These are phyloP conservation scores for Tamias sibiricus DNA, from an alignment of 2,113 vertebrate genomes.

Conservation along the genomic window DNA sequence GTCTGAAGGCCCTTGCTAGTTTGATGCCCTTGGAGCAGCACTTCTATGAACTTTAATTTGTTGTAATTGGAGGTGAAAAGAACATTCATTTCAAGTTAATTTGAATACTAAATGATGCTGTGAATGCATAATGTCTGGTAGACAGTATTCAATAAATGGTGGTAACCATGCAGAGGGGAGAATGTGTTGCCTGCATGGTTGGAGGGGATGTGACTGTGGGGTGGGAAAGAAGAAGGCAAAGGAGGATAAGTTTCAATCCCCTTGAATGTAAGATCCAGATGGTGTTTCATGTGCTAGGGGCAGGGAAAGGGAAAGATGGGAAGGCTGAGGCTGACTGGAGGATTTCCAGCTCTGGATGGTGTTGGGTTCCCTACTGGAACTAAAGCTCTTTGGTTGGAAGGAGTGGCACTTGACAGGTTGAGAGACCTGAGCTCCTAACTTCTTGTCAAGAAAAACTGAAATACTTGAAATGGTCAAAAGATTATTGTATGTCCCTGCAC, in stretches of 20 bases:
- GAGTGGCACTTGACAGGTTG: background rate
- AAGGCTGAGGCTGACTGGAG: background rate
- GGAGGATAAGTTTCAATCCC: background rate
- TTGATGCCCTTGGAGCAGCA: background rate
- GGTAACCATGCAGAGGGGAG: background rate
- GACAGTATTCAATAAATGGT: background rate
- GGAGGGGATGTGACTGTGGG: background rate
- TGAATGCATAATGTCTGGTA: background rate
- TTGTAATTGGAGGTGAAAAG: slow-evolving; percentile 31
- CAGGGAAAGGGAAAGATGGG: background rate
- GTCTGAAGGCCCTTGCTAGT: background rate
- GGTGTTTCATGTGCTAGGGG: no score
- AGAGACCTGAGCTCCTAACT: background rate
- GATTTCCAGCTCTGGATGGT: background rate
- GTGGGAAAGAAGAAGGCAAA: background rate
- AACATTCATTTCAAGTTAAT: slow-evolving; percentile 39
- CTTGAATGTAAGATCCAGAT: no score
- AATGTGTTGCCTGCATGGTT: background rate
- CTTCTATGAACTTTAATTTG: background rate
- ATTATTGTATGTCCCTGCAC: background rate
- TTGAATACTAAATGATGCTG: slow-evolving; percentile 4
- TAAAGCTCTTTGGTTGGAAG: background rate
- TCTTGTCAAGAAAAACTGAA: background rate
- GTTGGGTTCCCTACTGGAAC: background rate
- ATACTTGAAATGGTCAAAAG: no score